A percentile compares a stretch with the other conserved stretches of the same genome.
These are phyloP conservation scores for Notodonta dromedarius DNA, from an alignment of 2,888 invertebrate species.

Conservation along the genomic window DNA sequence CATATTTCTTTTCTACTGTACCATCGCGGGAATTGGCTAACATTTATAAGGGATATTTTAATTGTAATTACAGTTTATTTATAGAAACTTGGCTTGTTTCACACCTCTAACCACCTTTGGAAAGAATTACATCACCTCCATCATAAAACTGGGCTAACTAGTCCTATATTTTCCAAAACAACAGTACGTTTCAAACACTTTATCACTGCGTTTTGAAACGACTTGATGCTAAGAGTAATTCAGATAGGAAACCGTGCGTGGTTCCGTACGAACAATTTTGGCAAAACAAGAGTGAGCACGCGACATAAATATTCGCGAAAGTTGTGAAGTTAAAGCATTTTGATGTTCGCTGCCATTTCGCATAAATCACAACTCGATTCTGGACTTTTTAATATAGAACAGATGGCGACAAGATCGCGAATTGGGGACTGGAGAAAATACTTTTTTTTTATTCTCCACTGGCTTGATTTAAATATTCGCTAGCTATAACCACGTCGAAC, in stretches of 20 bases:
- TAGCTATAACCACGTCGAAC: too few relatives aligned
- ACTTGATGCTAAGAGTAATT: constrained; percentile 11
- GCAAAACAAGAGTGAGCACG: constrained; percentile 46
- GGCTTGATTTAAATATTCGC: too few relatives aligned
- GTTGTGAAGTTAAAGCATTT: constrained; percentile 27
- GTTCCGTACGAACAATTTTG: constrained; percentile 41
- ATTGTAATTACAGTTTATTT: too few relatives aligned
- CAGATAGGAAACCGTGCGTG: constrained; percentile 28
- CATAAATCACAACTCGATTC: constrained; percentile 26
- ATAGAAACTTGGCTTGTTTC: too few relatives aligned
- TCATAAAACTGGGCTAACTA: too few relatives aligned
- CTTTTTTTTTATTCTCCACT: too few relatives aligned
- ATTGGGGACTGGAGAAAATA: not conserved
- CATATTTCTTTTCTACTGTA: too few relatives aligned
- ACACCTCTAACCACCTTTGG: too few relatives aligned
- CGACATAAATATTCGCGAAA: constrained; percentile 39
- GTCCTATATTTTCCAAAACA: constrained; percentile 14
- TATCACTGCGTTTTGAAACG: constrained; percentile 28
- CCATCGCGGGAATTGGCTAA: too few relatives aligned
- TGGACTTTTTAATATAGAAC: constrained; percentile 23
- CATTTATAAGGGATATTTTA: too few relatives aligned
- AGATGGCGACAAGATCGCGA: constrained; percentile 3
- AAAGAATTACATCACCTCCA: too few relatives aligned
- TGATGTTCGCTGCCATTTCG: constrained; percentile 6
- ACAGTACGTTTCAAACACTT: constrained; percentile 30